phyloP scores from a whole-genome alignment of 2,888 invertebrate species.

The Scrobipalpa atriplicella region DNA sequence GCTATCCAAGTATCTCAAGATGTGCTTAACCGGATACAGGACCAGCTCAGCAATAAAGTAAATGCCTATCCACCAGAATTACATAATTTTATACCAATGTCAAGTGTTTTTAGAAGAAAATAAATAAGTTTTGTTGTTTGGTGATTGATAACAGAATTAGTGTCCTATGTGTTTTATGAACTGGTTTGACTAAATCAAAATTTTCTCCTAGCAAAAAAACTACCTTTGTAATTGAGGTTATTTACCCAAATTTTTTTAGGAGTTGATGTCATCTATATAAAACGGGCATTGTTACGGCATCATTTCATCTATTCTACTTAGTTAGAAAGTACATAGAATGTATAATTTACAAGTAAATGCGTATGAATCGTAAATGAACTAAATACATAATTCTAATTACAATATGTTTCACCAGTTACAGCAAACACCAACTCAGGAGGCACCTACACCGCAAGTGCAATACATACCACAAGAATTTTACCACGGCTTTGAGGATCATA shows the following conservation, averaged over 20 bases:
- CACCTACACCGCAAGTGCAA: slow-evolving; percentile 4
- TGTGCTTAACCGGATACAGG: slow-evolving; percentile 75
- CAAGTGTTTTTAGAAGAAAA: slow-evolving; percentile 58
- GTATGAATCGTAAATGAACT: background rate
- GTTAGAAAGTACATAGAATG: background rate
- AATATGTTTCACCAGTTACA: background rate
- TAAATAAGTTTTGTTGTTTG: slow-evolving; percentile 35
- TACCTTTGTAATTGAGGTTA: slow-evolving; percentile 8
- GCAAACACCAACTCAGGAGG: slow-evolving; percentile 7
- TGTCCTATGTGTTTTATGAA: no score
- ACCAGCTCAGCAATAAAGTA: slow-evolving; percentile 71
- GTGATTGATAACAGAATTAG: background rate
- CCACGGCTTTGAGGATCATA: slow-evolving; percentile 38
- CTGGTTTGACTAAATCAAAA: background rate
- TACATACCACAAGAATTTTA: slow-evolving; percentile 48
- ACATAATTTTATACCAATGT: slow-evolving; percentile 79
- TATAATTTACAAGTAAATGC: background rate
- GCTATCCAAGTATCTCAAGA: slow-evolving; percentile 78
- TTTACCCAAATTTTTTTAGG: background rate
- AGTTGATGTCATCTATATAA: slow-evolving; percentile 9
- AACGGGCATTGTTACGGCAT: background rate
- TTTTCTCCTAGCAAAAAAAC: background rate
- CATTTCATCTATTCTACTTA: background rate
- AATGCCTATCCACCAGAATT: slow-evolving; percentile 62
- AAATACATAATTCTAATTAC: background rate